phyloP scores from a whole-genome alignment of 2,113 vertebrate species.

The Scophthalmus maximus region DNA sequence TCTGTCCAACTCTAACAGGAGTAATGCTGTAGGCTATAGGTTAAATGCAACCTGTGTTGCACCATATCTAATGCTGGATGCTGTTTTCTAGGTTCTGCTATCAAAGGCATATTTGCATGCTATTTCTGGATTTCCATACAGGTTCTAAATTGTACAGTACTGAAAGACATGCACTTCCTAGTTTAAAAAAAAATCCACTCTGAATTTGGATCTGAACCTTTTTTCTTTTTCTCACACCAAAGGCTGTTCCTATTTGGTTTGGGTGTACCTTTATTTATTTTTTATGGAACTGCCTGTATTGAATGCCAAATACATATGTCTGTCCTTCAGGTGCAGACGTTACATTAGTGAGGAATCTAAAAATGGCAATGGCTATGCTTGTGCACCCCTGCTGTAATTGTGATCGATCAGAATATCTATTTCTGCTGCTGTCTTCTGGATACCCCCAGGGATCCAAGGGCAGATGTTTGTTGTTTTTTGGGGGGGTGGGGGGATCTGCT shows the following conservation, averaged over 20 bases:
- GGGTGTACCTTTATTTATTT: not conserved
- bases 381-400: not conserved
- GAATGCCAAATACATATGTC: not conserved
- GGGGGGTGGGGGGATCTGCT: no score
- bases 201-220: not conserved
- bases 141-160: not conserved
- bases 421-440: slow-evolving; percentile 2
- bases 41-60: slow-evolving; percentile 50
- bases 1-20: slow-evolving; percentile 19
- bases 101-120: slow-evolving; percentile 27
- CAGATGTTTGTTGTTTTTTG: no score
- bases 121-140: slow-evolving; percentile 24
- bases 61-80: slow-evolving; percentile 47
- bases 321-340: not conserved
- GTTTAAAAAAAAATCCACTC: no score
- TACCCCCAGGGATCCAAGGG: not conserved
- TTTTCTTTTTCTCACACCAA: not conserved
- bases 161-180: no score
- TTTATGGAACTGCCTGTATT: not conserved
- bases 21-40: slow-evolving; percentile 45
- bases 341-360: not conserved
- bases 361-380: not conserved
- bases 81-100: slow-evolving; percentile 35
- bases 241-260: not conserved
- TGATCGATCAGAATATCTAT: not conserved